Conservation (phyloP, 2,797 vertebrate genomes). For the Notoglanidium macrostoma region DNA sequence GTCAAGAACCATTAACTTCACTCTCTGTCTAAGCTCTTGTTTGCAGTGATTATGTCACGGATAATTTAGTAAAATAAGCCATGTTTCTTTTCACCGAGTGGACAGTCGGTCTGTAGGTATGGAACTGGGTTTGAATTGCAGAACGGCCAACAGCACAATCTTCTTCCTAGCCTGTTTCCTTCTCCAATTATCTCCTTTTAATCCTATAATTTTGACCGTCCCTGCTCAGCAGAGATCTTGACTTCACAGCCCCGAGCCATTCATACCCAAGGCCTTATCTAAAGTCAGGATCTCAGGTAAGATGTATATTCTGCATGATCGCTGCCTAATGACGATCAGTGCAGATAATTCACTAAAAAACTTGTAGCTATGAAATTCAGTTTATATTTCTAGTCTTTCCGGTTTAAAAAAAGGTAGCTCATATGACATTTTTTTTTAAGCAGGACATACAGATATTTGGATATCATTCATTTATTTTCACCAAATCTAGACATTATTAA, state of each 20-base stretch:
- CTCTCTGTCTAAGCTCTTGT: background rate
- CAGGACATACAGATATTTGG: background rate
- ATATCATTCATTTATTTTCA: background rate
- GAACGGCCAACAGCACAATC: background rate
- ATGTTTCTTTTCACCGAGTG: background rate
- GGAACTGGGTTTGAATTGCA: background rate
- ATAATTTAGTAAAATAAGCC: background rate
- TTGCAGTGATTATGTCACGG: background rate
- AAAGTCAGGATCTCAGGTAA: constrained; percentile 26
- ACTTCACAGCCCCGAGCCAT: constrained; percentile 26
- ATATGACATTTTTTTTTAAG: background rate
- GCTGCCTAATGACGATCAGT: background rate
- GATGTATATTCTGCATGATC: constrained; percentile 39
- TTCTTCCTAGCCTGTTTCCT: constrained; percentile 6
- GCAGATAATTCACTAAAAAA: background rate
- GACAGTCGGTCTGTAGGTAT: background rate
- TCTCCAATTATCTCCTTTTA: constrained; percentile 15
- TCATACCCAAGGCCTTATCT: constrained; percentile 28
- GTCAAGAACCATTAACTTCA: background rate
- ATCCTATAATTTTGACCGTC: constrained; percentile 32
- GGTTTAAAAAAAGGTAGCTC: background rate
- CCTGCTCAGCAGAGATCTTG: constrained; percentile 33
- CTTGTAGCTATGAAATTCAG: too few species aligned
- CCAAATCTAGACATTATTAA: background rate
- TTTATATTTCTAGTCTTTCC: too few species aligned